Evolutionary conservation across 2,888 invertebrate species (phyloP).

Genomic region (Drosophila mettleri): DNA sequence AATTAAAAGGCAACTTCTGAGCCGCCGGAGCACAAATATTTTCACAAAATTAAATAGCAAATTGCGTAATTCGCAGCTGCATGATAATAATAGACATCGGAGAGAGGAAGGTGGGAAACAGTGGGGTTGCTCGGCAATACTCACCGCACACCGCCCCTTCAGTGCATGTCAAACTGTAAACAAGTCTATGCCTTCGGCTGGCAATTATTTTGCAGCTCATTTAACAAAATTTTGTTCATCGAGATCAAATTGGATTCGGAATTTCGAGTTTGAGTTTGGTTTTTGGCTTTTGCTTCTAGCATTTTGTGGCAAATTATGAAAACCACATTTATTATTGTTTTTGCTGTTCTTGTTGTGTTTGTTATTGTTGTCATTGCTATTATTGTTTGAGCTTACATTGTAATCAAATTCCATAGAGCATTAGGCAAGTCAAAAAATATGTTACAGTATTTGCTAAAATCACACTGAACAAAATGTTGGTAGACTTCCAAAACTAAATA

Average conservation of each 20-base stretch:
- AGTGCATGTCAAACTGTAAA: slow-evolving; percentile 51
- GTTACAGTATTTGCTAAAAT: slow-evolving; percentile 6
- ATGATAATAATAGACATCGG: slow-evolving; percentile 59
- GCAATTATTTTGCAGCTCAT: slow-evolving; percentile 72
- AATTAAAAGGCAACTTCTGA: slow-evolving; percentile 68
- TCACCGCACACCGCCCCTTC: background rate
- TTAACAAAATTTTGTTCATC: slow-evolving; percentile 55
- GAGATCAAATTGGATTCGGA: slow-evolving; percentile 48
- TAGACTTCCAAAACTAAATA: background rate
- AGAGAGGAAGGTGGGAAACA: slow-evolving; percentile 15
- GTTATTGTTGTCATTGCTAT: background rate
- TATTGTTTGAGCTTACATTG: slow-evolving; percentile 19
- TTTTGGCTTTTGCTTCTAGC: slow-evolving; percentile 20
- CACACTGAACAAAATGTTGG: slow-evolving; percentile 5
- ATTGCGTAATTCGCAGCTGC: slow-evolving; percentile 74
- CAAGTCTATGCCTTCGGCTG: slow-evolving; percentile 35
- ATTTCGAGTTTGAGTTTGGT: slow-evolving; percentile 32
- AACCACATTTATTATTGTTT: slow-evolving; percentile 44
- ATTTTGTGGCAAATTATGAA: slow-evolving; percentile 49
- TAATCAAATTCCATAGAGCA: slow-evolving; percentile 46
- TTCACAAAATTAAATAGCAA: slow-evolving; percentile 71
- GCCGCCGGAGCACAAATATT: slow-evolving; percentile 55
- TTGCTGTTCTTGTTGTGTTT: slow-evolving; percentile 22
- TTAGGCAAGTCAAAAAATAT: slow-evolving; percentile 19
- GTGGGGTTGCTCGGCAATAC: background rate